These are phyloP conservation scores for Drosophila kanapiae DNA, from an alignment of 1,140 invertebrate species.

Conservation along the genomic window DNA sequence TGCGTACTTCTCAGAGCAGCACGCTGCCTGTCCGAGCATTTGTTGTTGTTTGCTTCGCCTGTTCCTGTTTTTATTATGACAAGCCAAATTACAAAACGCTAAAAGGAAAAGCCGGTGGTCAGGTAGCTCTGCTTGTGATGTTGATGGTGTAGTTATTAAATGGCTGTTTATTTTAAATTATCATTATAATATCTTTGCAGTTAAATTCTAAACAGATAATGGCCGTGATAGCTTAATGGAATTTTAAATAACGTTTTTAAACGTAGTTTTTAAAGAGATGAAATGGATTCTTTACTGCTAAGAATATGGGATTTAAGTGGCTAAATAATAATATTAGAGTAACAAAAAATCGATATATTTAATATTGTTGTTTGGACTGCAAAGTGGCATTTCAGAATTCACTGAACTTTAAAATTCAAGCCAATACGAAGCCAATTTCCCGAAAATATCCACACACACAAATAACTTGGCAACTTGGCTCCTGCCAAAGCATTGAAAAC, in stretches of 20 bases:
- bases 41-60: slow-evolving; percentile 30
- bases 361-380: too few relatives aligned
- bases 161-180: slow-evolving; percentile 13
- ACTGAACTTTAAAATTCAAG: slow-evolving; percentile 7
- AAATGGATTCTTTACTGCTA: neutral
- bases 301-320: neutral
- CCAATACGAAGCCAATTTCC: slow-evolving; percentile 1
- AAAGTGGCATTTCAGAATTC: neutral
- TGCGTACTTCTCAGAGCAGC: slow-evolving; percentile 36
- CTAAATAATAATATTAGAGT: too few relatives aligned
- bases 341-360: neutral
- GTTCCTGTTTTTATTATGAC: slow-evolving; percentile 36
- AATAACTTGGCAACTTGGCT: slow-evolving; percentile 13
- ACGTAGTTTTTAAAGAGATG: too few relatives aligned
- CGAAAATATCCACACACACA: slow-evolving; percentile 21
- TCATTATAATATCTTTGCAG: neutral
- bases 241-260: neutral
- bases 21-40: slow-evolving; percentile 21
- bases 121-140: neutral
- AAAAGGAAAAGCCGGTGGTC: neutral
- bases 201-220: neutral
- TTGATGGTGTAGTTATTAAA: neutral
- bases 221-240: neutral
- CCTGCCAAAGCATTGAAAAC: slow-evolving; percentile 23
- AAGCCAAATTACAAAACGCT: slow-evolving; percentile 33